A percentile compares a stretch with the other conserved stretches of the same genome.
phyloP scores from a whole-genome alignment of 2,888 invertebrate species.

The Linhomoeus sp. region DNA sequence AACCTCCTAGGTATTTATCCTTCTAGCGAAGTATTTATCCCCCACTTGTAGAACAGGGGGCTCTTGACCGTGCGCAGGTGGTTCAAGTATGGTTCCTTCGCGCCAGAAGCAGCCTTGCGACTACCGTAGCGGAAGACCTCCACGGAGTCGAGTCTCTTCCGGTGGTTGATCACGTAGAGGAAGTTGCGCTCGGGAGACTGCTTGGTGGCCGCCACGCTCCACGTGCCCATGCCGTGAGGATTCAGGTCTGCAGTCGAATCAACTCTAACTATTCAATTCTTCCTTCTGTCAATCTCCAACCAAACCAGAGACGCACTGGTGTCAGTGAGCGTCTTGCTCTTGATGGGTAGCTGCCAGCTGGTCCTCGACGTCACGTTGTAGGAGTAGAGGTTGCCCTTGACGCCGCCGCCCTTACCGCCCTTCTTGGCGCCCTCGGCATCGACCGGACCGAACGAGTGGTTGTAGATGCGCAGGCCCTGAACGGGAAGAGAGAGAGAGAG shows the following conservation, averaged over 20 bases:
- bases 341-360: constrained; percentile 4
- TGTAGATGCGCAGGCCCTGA: constrained; percentile 3
- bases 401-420: neutral
- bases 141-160: constrained; percentile 4
- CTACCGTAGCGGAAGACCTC: constrained; percentile 5
- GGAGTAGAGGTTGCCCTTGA: constrained; percentile 3
- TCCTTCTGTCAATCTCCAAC: too few relatives aligned
- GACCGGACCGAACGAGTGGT: neutral
- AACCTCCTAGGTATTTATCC: too few relatives aligned
- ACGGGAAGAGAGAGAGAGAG: neutral
- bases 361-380: constrained; percentile 6
- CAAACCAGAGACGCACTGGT: too few relatives aligned
- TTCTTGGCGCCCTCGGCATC: too few relatives aligned
- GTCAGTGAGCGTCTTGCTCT: neutral
- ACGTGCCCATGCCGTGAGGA: constrained; percentile 6
- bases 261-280: too few relatives aligned
- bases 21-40: too few relatives aligned
- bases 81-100: neutral
- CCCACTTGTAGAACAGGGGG: constrained; percentile 3
- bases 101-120: neutral
- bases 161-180: constrained; percentile 6
- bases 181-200: neutral
- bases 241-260: neutral
- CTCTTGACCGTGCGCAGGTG: constrained; percentile 5
- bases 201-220: neutral